Evolutionary conservation across 2,113 vertebrate species (phyloP).

Genomic region (Myodes glareolus): DNA sequence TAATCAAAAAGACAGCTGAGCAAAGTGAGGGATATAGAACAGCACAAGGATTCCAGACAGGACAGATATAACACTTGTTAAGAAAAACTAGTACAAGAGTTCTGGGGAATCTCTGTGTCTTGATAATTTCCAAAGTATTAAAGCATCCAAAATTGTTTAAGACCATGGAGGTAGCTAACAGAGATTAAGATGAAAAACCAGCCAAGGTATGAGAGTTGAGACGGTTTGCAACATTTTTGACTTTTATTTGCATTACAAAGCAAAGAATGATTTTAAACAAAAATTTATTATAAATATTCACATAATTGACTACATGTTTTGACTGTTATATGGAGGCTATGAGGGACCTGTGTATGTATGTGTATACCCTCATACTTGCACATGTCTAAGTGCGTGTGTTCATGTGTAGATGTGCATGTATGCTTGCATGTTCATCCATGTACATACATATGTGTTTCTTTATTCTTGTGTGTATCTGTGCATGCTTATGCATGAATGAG

Average conservation of each 20-base stretch:
- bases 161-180: not conserved
- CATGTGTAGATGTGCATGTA: too few species aligned
- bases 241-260: not conserved
- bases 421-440: not conserved
- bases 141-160: not conserved
- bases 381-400: not conserved
- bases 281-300: not conserved
- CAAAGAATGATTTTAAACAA: not conserved
- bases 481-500: not conserved
- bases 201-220: not conserved
- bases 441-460: too few species aligned
- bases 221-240: not conserved
- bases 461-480: not conserved
- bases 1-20: not conserved
- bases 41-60: too few species aligned
- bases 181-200: not conserved
- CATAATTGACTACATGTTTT: not conserved
- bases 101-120: not conserved
- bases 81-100: not conserved
- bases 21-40: not conserved
- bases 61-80: too few species aligned
- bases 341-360: too few species aligned
- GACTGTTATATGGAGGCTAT: not conserved
- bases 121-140: not conserved
- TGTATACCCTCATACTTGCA: not conserved